Evolutionary conservation across 2,113 vertebrate genomes (phyloP).

Genomic region (Dunckerocampus dactyliophorus): DNA sequence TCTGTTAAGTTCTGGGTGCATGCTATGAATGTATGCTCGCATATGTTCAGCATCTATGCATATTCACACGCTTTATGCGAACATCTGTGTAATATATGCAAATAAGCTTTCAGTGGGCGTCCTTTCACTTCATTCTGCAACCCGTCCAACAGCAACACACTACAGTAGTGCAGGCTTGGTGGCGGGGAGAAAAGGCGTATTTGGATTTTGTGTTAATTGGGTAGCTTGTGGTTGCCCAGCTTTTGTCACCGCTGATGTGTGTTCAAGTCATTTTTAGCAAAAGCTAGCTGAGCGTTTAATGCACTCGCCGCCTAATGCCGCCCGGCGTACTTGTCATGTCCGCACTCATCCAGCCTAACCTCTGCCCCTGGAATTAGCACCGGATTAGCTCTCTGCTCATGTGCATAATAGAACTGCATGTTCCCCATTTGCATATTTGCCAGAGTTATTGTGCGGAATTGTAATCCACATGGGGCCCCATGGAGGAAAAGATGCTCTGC

Average conservation of each 20-base stretch:
- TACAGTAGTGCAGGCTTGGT: neutral
- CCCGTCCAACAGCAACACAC: neutral
- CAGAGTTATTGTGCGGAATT: constrained; percentile 17
- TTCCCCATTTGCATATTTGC: constrained; percentile 29
- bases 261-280: neutral
- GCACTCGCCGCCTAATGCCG: constrained; percentile 11
- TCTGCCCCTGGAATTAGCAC: constrained; percentile 39
- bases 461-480: constrained; percentile 4
- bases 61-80: constrained; percentile 36
- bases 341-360: constrained; percentile 23
- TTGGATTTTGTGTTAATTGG: constrained; percentile 12
- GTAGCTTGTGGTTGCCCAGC: neutral
- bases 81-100: constrained; percentile 43
- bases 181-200: neutral
- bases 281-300: neutral
- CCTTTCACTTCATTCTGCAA: constrained; percentile 12
- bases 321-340: constrained; percentile 4
- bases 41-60: constrained; percentile 8
- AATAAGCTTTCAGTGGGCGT: constrained; percentile 16
- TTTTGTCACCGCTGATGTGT: neutral
- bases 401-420: constrained; percentile 27
- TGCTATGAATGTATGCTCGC: constrained; percentile 4
- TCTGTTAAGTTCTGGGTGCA: neutral
- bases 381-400: constrained; percentile 35
- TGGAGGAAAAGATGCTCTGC: constrained; percentile 3